These are phyloP conservation scores for Acanthoscelides obtectus DNA, from an alignment of 2,888 invertebrate genomes.

Conservation along the genomic window DNA sequence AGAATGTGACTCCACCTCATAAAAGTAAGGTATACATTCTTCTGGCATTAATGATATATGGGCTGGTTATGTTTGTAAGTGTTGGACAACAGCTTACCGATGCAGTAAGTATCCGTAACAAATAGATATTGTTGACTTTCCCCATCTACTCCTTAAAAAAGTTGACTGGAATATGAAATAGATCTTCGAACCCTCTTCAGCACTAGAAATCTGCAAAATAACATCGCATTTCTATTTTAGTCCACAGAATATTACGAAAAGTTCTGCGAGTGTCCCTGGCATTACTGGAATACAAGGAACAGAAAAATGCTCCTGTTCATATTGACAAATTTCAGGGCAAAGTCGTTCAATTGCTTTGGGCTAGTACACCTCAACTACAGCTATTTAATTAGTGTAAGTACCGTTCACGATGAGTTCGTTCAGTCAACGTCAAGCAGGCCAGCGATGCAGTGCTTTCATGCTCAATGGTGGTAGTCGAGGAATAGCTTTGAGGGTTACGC, in stretches of 20 bases:
- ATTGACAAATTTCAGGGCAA: not conserved
- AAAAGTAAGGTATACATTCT: not conserved
- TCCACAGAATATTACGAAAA: not conserved
- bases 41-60: not conserved
- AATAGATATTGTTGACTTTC: too few species aligned
- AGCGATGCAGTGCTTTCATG: too few species aligned
- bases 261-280: not conserved
- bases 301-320: not conserved
- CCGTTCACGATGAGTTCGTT: too few species aligned
- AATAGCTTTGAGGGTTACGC: too few species aligned
- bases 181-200: too few species aligned
- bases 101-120: not conserved
- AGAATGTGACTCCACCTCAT: not conserved
- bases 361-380: not conserved
- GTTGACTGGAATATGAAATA: too few species aligned
- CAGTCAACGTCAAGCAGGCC: too few species aligned
- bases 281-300: not conserved
- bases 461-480: too few species aligned
- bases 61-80: not conserved
- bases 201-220: too few species aligned
- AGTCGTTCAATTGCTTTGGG: not conserved
- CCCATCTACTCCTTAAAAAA: too few species aligned
- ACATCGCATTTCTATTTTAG: not conserved
- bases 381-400: not conserved
- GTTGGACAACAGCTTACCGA: not conserved